Percentiles rank a stretch among this genome's conserved stretches.
Conservation (phyloP, 2,797 vertebrate species). For the Anguilla pacifica region DNA sequence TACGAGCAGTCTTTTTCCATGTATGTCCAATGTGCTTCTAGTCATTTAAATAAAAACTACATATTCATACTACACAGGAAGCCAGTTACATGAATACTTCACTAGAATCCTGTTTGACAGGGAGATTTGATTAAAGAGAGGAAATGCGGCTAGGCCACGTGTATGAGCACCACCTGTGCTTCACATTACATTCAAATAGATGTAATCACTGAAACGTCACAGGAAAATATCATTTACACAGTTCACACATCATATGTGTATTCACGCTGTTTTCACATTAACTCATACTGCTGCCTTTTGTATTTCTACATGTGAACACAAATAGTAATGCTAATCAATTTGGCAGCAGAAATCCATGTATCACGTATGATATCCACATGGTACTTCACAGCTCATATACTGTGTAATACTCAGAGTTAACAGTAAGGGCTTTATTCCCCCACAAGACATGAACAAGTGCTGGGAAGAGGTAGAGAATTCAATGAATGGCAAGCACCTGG, state of each 20-base stretch:
- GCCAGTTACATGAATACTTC: neutral
- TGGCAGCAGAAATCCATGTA: neutral
- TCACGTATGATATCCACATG: neutral
- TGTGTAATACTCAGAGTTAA: no score
- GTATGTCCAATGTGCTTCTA: neutral
- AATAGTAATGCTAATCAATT: neutral
- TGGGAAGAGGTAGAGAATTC: slow-evolving; percentile 1
- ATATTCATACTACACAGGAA: neutral
- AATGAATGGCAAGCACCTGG: neutral
- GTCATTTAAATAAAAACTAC: neutral
- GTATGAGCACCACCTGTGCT: neutral
- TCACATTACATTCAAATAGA: neutral
- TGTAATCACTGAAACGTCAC: neutral
- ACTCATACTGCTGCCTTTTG: neutral
- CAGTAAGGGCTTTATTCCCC: neutral
- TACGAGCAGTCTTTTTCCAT: neutral
- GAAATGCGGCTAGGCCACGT: neutral
- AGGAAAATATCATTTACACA: neutral
- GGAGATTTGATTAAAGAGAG: neutral
- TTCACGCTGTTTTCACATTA: neutral
- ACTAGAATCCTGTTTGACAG: neutral
- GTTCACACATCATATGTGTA: neutral
- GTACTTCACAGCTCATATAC: neutral
- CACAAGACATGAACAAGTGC: neutral
- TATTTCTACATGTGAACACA: neutral